These are phyloP conservation scores for Setophaga coronata DNA, from an alignment of 2,113 vertebrate species.

Conservation along the genomic window DNA sequence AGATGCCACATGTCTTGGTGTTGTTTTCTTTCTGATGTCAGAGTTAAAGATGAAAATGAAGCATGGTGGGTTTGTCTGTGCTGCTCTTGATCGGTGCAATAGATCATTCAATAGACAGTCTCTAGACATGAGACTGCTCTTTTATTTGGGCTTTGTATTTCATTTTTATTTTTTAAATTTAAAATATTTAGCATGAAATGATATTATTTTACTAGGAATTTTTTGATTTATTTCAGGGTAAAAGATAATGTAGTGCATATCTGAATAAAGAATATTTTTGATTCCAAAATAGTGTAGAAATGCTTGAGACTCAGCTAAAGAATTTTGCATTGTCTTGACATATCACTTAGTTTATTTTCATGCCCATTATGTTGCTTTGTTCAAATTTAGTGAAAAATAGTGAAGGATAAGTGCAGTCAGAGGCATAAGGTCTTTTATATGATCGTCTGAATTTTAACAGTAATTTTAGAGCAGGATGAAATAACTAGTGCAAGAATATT, in stretches of 20 bases:
- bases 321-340: neutral
- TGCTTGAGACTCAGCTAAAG: neutral
- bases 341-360: conserved; percentile 37
- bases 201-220: neutral
- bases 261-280: conserved; percentile 3
- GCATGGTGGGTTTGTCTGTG: neutral
- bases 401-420: neutral
- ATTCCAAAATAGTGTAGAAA: neutral
- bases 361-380: conserved; percentile 2
- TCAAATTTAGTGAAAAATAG: conserved; percentile 15
- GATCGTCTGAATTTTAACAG: neutral
- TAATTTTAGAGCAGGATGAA: neutral
- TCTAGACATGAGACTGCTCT: neutral
- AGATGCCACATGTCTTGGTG: neutral
- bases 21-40: neutral
- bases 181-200: neutral
- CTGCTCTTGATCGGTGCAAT: neutral
- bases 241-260: neutral
- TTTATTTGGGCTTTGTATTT: neutral
- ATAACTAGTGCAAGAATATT: neutral
- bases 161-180: neutral
- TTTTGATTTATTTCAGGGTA: neutral
- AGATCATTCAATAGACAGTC: neutral
- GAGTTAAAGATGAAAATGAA: neutral
- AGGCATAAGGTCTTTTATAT: neutral